Evolutionary conservation across 2,797 vertebrate species (phyloP).

Genomic region (Lophotriccus pileatus): DNA sequence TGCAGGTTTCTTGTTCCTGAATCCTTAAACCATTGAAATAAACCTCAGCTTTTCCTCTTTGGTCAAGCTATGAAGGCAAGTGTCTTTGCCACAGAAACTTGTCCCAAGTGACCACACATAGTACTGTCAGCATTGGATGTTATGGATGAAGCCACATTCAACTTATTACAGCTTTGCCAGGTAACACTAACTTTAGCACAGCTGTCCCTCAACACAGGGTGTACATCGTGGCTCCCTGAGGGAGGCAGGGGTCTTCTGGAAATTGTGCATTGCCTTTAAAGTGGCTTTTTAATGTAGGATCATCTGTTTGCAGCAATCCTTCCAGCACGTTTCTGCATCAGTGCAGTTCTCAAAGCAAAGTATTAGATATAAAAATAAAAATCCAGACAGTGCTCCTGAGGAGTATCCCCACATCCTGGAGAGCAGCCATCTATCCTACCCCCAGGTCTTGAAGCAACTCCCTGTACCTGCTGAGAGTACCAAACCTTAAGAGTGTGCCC

Average conservation of each 20-base stretch:
- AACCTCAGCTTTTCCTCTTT: not conserved
- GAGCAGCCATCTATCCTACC: not conserved
- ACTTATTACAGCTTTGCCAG: not conserved
- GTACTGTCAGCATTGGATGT: not conserved
- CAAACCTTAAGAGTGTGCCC: not conserved
- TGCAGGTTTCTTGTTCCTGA: not conserved
- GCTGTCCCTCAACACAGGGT: not conserved
- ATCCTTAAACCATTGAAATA: not conserved
- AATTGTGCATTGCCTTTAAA: not conserved
- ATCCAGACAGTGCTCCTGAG: not conserved
- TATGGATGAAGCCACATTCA: not conserved
- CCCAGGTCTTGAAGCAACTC: not conserved
- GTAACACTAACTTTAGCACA: too few species aligned
- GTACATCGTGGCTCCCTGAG: not conserved
- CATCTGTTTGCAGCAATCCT: not conserved
- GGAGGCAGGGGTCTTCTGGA: not conserved
- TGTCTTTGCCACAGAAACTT: not conserved
- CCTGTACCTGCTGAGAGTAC: not conserved
- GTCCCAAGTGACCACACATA: accelerated
- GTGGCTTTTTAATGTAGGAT: not conserved
- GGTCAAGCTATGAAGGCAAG: not conserved
- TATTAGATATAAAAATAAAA: not conserved
- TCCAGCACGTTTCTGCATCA: not conserved
- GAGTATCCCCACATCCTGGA: not conserved
- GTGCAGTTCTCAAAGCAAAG: not conserved